These are phyloP conservation scores for Pogonomyrmex barbatus DNA, from an alignment of 1,140 invertebrate species.

Conservation along the genomic window DNA sequence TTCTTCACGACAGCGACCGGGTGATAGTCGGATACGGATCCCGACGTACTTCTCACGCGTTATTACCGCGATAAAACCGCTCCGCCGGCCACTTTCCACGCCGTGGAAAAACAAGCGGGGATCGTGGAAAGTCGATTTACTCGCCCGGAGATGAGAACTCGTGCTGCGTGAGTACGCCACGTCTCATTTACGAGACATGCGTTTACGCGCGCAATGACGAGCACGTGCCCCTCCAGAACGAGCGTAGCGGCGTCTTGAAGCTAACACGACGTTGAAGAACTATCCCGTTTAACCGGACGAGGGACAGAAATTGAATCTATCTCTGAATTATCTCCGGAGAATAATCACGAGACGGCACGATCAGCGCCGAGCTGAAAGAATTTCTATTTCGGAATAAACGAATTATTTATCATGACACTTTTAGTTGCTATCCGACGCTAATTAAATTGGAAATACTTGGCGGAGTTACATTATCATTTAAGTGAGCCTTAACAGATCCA, in stretches of 20 bases:
- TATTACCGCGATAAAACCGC: neutral
- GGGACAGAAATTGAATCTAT: constrained; percentile 37
- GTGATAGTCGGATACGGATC: neutral
- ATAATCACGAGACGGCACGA: neutral
- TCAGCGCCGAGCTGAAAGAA: neutral
- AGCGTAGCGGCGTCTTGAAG: constrained; percentile 28
- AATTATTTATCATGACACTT: neutral
- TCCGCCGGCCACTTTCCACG: constrained; percentile 25
- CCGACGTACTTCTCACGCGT: constrained; percentile 16
- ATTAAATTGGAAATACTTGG: constrained; percentile 18
- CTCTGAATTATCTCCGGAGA: neutral
- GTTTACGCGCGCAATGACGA: constrained; percentile 37
- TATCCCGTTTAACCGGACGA: constrained; percentile 26
- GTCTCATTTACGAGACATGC: constrained; percentile 38
- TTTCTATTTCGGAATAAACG: neutral
- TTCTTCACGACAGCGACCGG: constrained; percentile 15
- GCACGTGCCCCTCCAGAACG: neutral
- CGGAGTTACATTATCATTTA: constrained; percentile 1
- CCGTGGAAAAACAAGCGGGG: constrained; percentile 38
- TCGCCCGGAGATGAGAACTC: constrained; percentile 8
- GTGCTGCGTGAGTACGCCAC: constrained; percentile 2
- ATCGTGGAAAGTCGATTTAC: constrained; percentile 56
- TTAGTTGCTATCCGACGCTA: neutral
- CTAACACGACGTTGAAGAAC: constrained; percentile 49
- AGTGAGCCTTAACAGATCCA: constrained; percentile 33